Evolutionary conservation across 2,888 invertebrate species (phyloP), one percentile per base, ranked within the genome.

Genomic region (Diadromus collaris): DNA sequence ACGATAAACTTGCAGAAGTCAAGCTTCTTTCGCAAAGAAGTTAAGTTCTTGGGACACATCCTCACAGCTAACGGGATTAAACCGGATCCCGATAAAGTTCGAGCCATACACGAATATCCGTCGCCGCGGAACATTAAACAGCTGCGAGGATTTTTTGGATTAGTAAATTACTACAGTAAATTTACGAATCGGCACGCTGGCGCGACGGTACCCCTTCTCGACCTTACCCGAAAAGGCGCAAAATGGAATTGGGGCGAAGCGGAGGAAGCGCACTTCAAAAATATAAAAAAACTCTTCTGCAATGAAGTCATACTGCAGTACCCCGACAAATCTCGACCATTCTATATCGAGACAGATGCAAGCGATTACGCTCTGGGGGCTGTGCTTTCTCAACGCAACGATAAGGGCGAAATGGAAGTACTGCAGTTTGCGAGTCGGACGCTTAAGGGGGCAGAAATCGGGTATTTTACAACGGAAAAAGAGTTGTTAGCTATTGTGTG

Each of bases 41-140:
- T 84, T 7, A 83, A 82, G 41, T 83, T 85, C 46, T 54, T 85
- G 13, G 84, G 85, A 16, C 83, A 85, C 54, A 80, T 80, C 5
- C 73, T 85, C 2, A 71, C 70, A n/a, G 6, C 67, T 0, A 48
- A 76, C 6, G 84, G 84, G 6, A 77, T 84, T 0, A 24, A 0
- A 72, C 78, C 51, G 41, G 41, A 44, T 2, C 41, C 41, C 10
- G 41, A 44, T 4, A 44, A 13, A 16, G 41, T 44, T 4, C 7
- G 13, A 16, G 41, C 41, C 0, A 44, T 44, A 2, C 16, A 44
- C 16, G 41, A 44, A 0, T 44, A 9, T 10, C 41, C 41, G 4
- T 1, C 41, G 13, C 41, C 41, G 3, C 10, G 10, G 13, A 44
- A 44, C 2, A 4, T 44, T 13, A 44, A 44, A 16, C 41, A 44